Percentiles rank a stretch among this genome's conserved stretches.
Evolutionary conservation across 2,113 vertebrate genomes (phyloP).

Genomic region (Riparia riparia): DNA sequence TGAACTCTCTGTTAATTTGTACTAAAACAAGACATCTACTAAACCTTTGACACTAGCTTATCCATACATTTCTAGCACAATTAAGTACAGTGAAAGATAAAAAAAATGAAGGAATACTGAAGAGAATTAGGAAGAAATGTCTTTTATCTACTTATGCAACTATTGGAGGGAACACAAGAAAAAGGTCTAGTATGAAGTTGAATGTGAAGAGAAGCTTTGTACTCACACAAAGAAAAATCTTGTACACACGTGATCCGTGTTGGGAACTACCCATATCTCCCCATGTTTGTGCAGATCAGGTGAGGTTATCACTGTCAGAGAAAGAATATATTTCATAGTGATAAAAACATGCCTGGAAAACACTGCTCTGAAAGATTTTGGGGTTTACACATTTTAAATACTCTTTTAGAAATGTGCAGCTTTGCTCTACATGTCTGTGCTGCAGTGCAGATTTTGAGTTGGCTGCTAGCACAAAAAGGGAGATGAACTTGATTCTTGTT

Average conservation of each 20-base stretch:
- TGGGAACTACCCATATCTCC: slow-evolving; percentile 92
- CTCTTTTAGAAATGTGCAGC: background rate
- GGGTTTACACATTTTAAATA: background rate
- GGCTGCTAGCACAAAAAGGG: background rate
- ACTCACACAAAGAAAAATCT: slow-evolving; percentile 96
- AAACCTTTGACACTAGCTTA: background rate
- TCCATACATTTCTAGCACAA: background rate
- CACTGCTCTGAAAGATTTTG: background rate
- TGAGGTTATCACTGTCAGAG: slow-evolving; percentile 86
- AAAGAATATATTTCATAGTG: background rate
- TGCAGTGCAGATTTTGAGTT: background rate
- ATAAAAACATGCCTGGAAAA: background rate
- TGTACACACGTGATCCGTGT: slow-evolving; percentile 91
- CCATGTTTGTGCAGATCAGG: slow-evolving; percentile 92
- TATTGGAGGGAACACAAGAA: background rate
- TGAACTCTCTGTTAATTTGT: background rate
- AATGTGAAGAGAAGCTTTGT: background rate
- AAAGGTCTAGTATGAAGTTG: background rate
- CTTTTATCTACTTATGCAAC: background rate
- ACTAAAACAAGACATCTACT: background rate
- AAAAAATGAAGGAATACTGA: background rate
- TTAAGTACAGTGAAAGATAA: background rate
- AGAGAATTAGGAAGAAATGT: background rate
- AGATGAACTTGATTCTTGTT: background rate
- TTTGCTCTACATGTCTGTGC: background rate